phyloP scores from a whole-genome alignment of 2,797 vertebrate genomes.

The Alcedo quadribrachys region DNA sequence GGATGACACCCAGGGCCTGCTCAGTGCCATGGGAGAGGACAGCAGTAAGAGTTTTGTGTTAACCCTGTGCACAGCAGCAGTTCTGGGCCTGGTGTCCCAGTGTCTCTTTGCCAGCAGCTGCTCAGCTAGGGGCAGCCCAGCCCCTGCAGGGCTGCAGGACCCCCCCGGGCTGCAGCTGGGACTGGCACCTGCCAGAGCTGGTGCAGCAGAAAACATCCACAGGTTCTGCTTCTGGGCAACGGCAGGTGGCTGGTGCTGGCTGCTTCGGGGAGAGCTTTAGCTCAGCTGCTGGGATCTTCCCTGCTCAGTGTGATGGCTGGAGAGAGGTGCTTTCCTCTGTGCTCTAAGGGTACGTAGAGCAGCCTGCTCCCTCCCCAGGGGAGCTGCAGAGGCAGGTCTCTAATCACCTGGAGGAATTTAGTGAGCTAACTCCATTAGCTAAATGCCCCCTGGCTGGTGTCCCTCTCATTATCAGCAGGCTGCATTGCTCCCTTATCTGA shows the following conservation, averaged over 20 bases:
- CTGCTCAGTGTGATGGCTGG: background rate
- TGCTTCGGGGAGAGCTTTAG: background rate
- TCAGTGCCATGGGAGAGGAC: fast-evolving
- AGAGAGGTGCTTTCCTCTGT: background rate
- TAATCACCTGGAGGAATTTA: conserved; percentile 38
- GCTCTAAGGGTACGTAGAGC: background rate
- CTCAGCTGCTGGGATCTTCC: background rate
- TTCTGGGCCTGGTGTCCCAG: fast-evolving
- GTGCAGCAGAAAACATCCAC: background rate
- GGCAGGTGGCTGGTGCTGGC: background rate
- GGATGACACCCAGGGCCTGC: background rate
- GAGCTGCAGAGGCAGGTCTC: background rate
- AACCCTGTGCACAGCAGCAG: background rate
- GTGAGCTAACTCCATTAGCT: background rate
- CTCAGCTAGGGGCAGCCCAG: background rate
- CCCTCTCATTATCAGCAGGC: background rate
- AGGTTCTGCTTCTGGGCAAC: background rate
- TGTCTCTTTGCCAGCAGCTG: background rate
- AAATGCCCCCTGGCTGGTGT: conserved; percentile 26
- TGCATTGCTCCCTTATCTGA: conserved; percentile 51
- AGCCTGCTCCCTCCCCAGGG: background rate
- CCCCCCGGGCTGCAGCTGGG: background rate
- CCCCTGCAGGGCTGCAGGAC: background rate
- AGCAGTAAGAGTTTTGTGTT: background rate
- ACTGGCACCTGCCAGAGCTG: fast-evolving